Conservation (phyloP, 2,888 invertebrate species). For the Leptinotarsa peninsularis region DNA sequence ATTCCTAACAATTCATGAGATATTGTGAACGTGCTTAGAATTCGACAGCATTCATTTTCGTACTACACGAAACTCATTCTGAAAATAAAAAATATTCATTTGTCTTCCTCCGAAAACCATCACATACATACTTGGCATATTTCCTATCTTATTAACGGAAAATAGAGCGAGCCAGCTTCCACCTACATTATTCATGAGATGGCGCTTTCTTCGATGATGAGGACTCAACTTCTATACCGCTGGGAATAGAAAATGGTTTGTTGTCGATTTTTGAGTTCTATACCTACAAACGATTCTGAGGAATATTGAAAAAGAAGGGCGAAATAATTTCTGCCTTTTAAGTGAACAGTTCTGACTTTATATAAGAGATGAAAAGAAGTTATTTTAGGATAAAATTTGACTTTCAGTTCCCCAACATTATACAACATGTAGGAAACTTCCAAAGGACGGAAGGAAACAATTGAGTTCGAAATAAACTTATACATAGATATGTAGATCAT, state of each 20-base stretch:
- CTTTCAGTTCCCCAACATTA: too few relatives aligned
- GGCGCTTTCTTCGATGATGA: not conserved
- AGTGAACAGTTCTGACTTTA: too few relatives aligned
- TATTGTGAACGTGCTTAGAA: not conserved
- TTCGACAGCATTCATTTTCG: not conserved
- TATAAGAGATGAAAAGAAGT: too few relatives aligned
- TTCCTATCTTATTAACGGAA: not conserved
- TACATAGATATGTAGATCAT: too few relatives aligned
- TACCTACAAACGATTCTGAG: too few relatives aligned
- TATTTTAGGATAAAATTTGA: too few relatives aligned
- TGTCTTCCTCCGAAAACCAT: conserved; percentile 1
- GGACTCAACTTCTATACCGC: not conserved
- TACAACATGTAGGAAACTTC: too few relatives aligned
- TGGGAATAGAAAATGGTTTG: not conserved
- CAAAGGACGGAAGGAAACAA: too few relatives aligned
- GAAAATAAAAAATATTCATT: conserved; percentile 5
- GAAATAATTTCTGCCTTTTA: too few relatives aligned
- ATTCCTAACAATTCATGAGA: not conserved
- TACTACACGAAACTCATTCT: not conserved
- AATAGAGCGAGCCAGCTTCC: conserved; percentile 4
- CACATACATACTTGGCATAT: conserved; percentile 14
- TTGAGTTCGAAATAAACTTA: too few relatives aligned
- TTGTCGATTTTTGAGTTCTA: not conserved
- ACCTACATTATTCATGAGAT: conserved; percentile 13
- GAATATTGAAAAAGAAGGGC: too few relatives aligned